These are phyloP conservation scores for Thymallus thymallus DNA, from an alignment of 2,113 vertebrate species.

Conservation along the genomic window DNA sequence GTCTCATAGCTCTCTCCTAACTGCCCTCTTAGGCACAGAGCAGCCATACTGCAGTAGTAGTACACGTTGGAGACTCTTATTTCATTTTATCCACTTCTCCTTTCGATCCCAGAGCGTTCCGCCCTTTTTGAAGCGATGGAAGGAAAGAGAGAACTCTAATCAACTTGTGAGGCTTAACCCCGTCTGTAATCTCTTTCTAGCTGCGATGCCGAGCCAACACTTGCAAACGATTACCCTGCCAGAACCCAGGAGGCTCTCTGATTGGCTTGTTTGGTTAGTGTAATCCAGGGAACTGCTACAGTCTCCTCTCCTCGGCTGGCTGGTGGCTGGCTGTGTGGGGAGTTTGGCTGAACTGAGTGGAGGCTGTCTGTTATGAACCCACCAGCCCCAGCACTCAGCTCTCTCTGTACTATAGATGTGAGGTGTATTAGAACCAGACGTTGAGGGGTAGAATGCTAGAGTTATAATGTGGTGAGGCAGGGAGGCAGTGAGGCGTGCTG, in stretches of 20 bases:
- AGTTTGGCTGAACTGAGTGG: conserved; percentile 15
- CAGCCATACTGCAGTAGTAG: conserved; percentile 31
- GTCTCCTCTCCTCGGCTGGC: conserved; percentile 19
- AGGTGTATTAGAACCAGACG: conserved; percentile 54
- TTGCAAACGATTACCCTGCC: conserved; percentile 61
- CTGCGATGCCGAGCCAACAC: conserved; percentile 46
- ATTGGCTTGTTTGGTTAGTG: conserved; percentile 61
- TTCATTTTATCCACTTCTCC: conserved; percentile 41
- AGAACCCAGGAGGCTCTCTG: conserved; percentile 54
- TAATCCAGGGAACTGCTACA: conserved; percentile 52
- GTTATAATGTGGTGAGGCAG: no score
- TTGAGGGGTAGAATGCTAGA: neutral
- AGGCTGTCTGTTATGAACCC: conserved; percentile 30
- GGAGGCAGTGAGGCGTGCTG: conserved; percentile 35
- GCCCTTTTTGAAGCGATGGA: conserved; percentile 24
- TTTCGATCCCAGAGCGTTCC: conserved; percentile 39
- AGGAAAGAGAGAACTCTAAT: conserved; percentile 47
- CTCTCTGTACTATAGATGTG: conserved; percentile 27
- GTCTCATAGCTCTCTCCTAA: conserved; percentile 55
- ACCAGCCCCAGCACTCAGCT: conserved; percentile 23
- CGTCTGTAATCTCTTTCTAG: conserved; percentile 37
- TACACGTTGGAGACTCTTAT: conserved; percentile 23
- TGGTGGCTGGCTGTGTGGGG: conserved; percentile 35
- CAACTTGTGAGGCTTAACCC: conserved; percentile 48
- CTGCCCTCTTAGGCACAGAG: conserved; percentile 19